Evolutionary conservation across 2,797 vertebrate genomes (phyloP).

Genomic region (Pempheris klunzingeri): DNA sequence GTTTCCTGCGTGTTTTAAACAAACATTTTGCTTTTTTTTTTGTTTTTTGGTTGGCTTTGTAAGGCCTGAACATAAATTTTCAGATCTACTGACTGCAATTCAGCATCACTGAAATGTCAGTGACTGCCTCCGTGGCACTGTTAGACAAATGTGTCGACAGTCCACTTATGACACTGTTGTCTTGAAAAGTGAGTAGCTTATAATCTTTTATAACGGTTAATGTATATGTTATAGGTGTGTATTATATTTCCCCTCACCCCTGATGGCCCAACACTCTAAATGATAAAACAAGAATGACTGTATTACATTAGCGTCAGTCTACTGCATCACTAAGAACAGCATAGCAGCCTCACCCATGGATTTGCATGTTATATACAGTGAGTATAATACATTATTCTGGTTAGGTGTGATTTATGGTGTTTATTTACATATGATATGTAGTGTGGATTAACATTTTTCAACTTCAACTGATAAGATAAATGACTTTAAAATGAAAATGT

Average conservation of each 20-base stretch:
- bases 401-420: conserved; percentile 67
- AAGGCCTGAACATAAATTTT: not conserved
- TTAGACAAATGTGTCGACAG: conserved; percentile 26
- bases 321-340: conserved; percentile 58
- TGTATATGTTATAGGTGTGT: conserved; percentile 46
- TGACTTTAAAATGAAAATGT: conserved; percentile 67
- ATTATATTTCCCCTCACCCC: conserved; percentile 33
- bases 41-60: not conserved
- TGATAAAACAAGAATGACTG: conserved; percentile 50
- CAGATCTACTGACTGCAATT: conserved; percentile 16
- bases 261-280: conserved; percentile 35
- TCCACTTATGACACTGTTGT: conserved; percentile 43
- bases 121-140: not conserved
- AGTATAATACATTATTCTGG: conserved; percentile 77
- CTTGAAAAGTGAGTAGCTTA: not conserved
- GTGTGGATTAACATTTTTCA: conserved; percentile 48
- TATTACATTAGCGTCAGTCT: conserved; percentile 61
- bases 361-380: conserved; percentile 67
- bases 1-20: not conserved
- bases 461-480: conserved; percentile 57
- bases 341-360: conserved; percentile 43
- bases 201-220: conserved; percentile 24
- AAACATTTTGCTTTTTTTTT: not conserved
- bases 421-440: conserved; percentile 74
- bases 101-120: not conserved